Conservation (phyloP, 2,113 vertebrate genomes). For the Toxotes jaculatrix region DNA sequence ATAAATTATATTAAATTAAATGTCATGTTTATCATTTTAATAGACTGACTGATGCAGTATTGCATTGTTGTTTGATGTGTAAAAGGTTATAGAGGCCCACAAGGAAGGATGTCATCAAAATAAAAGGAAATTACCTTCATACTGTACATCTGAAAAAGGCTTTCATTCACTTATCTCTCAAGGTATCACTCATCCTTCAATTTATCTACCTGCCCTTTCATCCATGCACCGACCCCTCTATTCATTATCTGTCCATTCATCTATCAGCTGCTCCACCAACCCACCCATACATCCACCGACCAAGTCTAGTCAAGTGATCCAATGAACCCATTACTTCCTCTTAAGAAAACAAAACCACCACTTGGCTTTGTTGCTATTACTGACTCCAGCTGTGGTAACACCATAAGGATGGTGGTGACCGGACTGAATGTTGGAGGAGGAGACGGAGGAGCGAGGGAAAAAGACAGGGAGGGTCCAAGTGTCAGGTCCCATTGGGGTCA, state of each 20-base stretch:
- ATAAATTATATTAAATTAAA: background rate
- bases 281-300: slow-evolving; percentile 33
- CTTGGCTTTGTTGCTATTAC: background rate
- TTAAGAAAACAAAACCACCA: slow-evolving; percentile 19
- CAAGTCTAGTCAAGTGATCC: slow-evolving; percentile 28
- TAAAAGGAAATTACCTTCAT: slow-evolving; percentile 40
- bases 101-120: slow-evolving; percentile 26
- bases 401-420: slow-evolving; percentile 5
- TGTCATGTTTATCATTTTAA: background rate
- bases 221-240: slow-evolving; percentile 39
- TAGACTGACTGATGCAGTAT: background rate
- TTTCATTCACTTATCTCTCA: slow-evolving; percentile 49
- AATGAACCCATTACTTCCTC: slow-evolving; percentile 1
- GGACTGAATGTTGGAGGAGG: slow-evolving; percentile 13
- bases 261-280: slow-evolving; percentile 42
- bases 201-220: slow-evolving; percentile 53
- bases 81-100: slow-evolving; percentile 15
- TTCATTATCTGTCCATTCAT: slow-evolving; percentile 50
- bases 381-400: slow-evolving; percentile 1
- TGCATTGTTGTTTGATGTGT: background rate
- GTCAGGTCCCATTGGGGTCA: slow-evolving; percentile 83
- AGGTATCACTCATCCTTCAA: slow-evolving; percentile 58
- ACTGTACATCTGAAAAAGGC: slow-evolving; percentile 30
- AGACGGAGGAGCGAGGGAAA: slow-evolving; percentile 35
- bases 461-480: slow-evolving; percentile 65